Conservation (phyloP, 2,113 vertebrate species). For the Boleophthalmus pectinirostris region DNA sequence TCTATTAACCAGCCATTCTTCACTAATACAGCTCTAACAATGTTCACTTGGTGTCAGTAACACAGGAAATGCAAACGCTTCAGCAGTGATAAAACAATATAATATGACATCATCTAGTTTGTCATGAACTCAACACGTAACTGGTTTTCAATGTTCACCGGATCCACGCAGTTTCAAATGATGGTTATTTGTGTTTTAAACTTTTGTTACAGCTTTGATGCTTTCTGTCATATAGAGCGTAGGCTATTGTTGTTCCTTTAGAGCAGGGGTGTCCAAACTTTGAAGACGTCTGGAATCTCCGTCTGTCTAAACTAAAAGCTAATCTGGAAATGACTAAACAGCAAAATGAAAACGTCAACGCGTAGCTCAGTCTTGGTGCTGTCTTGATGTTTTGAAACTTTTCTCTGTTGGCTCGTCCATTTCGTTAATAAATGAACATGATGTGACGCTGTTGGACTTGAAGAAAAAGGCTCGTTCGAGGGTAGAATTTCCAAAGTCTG, state of each 20-base stretch:
- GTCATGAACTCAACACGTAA: constrained; percentile 16
- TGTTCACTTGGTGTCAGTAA: constrained; percentile 49
- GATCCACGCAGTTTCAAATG: not conserved
- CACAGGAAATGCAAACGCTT: constrained; percentile 61
- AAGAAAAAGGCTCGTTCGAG: no score
- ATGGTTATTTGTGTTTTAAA: constrained; percentile 23
- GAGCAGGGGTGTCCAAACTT: not conserved
- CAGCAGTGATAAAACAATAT: constrained; percentile 52
- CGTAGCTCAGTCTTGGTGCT: no score
- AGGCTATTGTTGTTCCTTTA: not conserved
- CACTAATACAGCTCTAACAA: constrained; percentile 18
- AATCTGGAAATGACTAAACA: no score
- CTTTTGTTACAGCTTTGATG: not conserved
- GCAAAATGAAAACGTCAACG: no score
- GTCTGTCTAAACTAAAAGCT: no score
- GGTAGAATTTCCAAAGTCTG: no score
- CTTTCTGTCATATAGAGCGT: not conserved
- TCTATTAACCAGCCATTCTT: constrained; percentile 1
- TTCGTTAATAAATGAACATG: no score
- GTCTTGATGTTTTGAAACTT: no score
- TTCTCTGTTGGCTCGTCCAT: no score
- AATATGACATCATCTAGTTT: constrained; percentile 53
- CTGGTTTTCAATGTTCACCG: not conserved
- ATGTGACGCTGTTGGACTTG: no score
- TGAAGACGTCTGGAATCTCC: no score